Percentiles rank a stretch among this genome's conserved stretches.
Evolutionary conservation across 2,888 invertebrate genomes (phyloP).

Genomic region (Napeogenes inachia): DNA sequence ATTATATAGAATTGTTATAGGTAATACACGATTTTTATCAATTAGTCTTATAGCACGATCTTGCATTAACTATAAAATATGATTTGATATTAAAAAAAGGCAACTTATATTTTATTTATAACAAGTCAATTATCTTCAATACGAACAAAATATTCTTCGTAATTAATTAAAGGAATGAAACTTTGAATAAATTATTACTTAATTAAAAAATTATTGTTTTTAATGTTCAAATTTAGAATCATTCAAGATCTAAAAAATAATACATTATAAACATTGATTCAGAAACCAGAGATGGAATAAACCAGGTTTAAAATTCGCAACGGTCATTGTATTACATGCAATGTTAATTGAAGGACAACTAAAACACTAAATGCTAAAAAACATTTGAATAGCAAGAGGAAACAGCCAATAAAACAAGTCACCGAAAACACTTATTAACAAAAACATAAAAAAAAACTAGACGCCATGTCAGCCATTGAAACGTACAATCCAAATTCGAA

Average conservation of each 20-base stretch:
- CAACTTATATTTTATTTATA: too few species aligned
- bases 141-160: too few species aligned
- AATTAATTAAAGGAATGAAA: too few species aligned
- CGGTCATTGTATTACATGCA: slow-evolving; percentile 5
- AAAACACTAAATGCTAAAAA: not conserved
- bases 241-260: not conserved
- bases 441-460: slow-evolving; percentile 45
- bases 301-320: not conserved
- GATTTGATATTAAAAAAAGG: too few species aligned
- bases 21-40: too few species aligned
- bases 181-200: too few species aligned
- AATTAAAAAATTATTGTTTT: too few species aligned
- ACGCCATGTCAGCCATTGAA: slow-evolving; percentile 59
- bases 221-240: too few species aligned
- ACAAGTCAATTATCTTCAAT: too few species aligned
- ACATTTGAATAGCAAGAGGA: slow-evolving; percentile 3
- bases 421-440: slow-evolving; percentile 32
- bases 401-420: slow-evolving; percentile 27
- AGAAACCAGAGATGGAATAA: not conserved
- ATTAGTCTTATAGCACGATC: too few species aligned
- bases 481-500: slow-evolving; percentile 67
- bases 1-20: too few species aligned
- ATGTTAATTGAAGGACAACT: slow-evolving; percentile 5
- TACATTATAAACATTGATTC: not conserved
- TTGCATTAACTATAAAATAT: too few species aligned